These are phyloP conservation scores for Rostratula benghalensis DNA, from an alignment of 2,113 vertebrate species.

Conservation along the genomic window DNA sequence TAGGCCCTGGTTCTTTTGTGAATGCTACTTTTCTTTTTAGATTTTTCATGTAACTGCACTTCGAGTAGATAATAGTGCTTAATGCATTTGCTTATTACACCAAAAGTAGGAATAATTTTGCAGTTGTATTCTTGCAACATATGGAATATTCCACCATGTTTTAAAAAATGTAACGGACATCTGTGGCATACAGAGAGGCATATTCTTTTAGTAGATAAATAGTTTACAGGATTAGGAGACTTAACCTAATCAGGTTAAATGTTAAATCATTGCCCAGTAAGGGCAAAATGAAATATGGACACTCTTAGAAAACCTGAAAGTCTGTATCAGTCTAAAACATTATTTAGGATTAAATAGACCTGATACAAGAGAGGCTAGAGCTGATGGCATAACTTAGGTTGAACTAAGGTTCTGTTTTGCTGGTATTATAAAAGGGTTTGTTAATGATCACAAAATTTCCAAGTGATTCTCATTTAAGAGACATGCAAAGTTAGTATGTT, in stretches of 20 bases:
- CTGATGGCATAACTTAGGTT: background rate
- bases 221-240: background rate
- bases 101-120: background rate
- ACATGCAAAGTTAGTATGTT: background rate
- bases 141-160: background rate
- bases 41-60: background rate
- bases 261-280: background rate
- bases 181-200: background rate
- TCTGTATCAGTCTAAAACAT: background rate
- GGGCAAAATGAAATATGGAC: background rate
- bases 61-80: background rate
- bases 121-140: background rate
- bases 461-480: background rate
- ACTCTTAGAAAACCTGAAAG: background rate
- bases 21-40: background rate
- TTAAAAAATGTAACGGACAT: background rate
- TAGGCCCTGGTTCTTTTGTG: background rate
- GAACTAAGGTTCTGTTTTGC: background rate
- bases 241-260: background rate
- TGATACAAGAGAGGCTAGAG: background rate
- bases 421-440: background rate
- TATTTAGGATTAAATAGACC: background rate
- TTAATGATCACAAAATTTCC: background rate
- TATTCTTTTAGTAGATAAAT: background rate
- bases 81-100: conserved; percentile 3